phyloP scores from a whole-genome alignment of 2,888 invertebrate genomes.

The Rhogogaster chlorosoma region DNA sequence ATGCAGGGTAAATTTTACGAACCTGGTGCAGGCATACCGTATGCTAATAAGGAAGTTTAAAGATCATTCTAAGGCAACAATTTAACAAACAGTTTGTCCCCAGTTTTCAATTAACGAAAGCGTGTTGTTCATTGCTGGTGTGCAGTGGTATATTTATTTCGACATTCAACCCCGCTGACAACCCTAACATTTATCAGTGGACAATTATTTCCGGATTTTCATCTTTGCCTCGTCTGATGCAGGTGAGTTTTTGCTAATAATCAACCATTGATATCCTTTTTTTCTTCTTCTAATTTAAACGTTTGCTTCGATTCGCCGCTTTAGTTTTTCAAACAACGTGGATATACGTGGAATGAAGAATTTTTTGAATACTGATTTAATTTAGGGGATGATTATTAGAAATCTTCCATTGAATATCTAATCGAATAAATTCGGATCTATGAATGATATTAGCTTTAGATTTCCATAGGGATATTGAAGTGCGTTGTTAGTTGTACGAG shows the following conservation, averaged over 20 bases:
- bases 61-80: background rate
- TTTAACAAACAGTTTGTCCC: background rate
- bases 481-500: background rate
- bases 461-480: background rate
- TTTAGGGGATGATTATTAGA: background rate
- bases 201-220: constrained; percentile 33
- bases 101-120: background rate
- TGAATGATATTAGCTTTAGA: too few species aligned
- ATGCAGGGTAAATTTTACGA: background rate
- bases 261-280: background rate
- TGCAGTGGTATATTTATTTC: background rate
- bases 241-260: constrained; percentile 1
- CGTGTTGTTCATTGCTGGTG: constrained; percentile 17
- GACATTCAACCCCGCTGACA: background rate
- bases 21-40: background rate
- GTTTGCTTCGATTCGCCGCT: too few species aligned
- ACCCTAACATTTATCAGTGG: background rate
- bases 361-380: background rate
- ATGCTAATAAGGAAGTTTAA: background rate
- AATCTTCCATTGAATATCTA: background rate
- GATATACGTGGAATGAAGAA: too few species aligned
- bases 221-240: constrained; percentile 17
- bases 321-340: too few species aligned
- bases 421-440: too few species aligned
- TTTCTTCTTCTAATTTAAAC: background rate